A percentile compares a stretch with the other conserved stretches of the same genome.
These are phyloP conservation scores for Eupithecia subumbrata DNA, from an alignment of 2,888 invertebrate genomes.

Conservation along the genomic window DNA sequence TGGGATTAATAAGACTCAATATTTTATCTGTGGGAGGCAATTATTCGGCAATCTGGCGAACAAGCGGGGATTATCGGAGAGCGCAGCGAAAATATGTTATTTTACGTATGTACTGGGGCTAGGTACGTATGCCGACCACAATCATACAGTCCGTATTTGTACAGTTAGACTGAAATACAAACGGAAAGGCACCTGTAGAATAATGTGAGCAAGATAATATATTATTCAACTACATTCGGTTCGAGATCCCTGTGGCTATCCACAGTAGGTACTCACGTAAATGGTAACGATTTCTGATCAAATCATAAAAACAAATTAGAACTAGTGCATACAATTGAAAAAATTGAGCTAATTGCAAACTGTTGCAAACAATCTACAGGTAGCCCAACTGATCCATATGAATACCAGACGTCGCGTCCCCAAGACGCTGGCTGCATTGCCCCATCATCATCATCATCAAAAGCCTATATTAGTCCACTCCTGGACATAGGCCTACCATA, in stretches of 20 bases:
- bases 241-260: not conserved
- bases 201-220: not conserved
- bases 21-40: conserved; percentile 38
- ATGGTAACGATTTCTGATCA: too few relatives aligned
- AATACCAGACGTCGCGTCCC: too few relatives aligned
- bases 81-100: conserved; percentile 39
- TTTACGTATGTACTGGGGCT: conserved; percentile 4
- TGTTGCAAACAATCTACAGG: too few relatives aligned
- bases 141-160: not conserved
- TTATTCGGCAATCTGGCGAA: conserved; percentile 39
- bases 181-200: not conserved
- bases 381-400: too few relatives aligned
- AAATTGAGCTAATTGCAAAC: too few relatives aligned
- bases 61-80: conserved; percentile 41
- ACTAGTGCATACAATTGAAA: too few relatives aligned
- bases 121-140: not conserved
- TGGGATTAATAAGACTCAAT: conserved; percentile 36
- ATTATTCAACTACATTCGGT: not conserved
- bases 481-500: too few relatives aligned
- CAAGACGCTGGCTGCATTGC: too few relatives aligned
- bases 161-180: not conserved
- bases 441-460: too few relatives aligned
- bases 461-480: too few relatives aligned
- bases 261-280: too few relatives aligned
- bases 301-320: too few relatives aligned